A percentile compares a stretch with the other conserved stretches of the same genome.
Evolutionary conservation across 53 echinoderm and acorn worm species (phyloP).

Genomic region (Echinarachnius parma): DNA sequence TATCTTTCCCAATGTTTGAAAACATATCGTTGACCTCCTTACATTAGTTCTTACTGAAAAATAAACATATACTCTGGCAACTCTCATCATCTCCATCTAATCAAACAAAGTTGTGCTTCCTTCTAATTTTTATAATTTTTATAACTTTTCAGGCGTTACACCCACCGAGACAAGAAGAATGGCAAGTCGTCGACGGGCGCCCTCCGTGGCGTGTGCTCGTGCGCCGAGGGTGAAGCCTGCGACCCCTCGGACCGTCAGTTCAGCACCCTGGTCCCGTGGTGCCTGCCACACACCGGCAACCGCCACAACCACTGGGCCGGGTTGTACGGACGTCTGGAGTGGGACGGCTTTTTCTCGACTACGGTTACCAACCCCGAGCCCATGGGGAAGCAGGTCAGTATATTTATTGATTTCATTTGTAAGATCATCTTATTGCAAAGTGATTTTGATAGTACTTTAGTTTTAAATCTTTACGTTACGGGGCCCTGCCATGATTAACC

Average conservation of each 20-base stretch:
- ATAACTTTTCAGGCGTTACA: slow-evolving; percentile 87
- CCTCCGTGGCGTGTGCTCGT: slow-evolving; percentile 84
- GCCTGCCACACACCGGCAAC: slow-evolving; percentile 95
- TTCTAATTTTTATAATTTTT: neutral
- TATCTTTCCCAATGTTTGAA: too few relatives aligned
- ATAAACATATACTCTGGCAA: too few relatives aligned
- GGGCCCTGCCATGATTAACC: too few relatives aligned
- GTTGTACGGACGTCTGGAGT: slow-evolving; percentile 87
- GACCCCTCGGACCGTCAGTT: slow-evolving; percentile 86
- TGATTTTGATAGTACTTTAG: too few relatives aligned
- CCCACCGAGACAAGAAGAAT: slow-evolving; percentile 90
- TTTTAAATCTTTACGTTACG: too few relatives aligned
- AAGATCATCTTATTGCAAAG: too few relatives aligned
- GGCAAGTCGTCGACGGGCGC: slow-evolving; percentile 71
- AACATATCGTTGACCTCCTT: neutral
- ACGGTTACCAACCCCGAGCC: slow-evolving; percentile 98
- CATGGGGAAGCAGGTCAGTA: slow-evolving; percentile 96
- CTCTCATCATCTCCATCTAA: too few relatives aligned
- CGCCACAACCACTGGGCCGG: slow-evolving; percentile 99
- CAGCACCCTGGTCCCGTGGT: slow-evolving; percentile 96
- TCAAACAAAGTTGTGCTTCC: too few relatives aligned
- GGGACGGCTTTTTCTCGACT: slow-evolving; percentile 97
- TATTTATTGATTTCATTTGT: neutral
- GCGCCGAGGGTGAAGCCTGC: slow-evolving; percentile 73
- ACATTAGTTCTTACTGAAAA: too few relatives aligned